Base-by-base conservation (phyloP, 2,113 vertebrate species). In the Grantiella picta region DNA sequence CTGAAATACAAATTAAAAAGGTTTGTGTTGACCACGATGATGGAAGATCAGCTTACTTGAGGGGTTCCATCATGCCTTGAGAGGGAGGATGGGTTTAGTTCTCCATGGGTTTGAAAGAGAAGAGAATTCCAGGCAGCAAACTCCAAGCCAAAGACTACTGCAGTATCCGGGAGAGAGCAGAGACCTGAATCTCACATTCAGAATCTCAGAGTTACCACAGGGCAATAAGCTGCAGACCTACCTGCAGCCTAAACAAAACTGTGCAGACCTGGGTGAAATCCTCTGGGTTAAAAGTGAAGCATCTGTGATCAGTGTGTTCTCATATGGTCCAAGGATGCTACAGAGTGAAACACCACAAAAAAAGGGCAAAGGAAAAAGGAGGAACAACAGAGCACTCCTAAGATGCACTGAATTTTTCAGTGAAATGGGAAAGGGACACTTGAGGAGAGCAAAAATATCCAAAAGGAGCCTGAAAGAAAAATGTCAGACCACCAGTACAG, bases 381-480 rank as follows among this genome's bases (percentile, higher is more conserved):
- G 29, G 1, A 65, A 7, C 5, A 35, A 13, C 2, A 1, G 6
- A 60, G 18, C 28, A 70, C 7, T 56, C 42, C 3, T 3, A 44
- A 53, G 15, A 70, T 53, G 13, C 1, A 5, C 20, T 38, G 4
- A 7, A 61, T 44, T 80, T 82, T 82, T 57, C 16, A 80, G 12
- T 1, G 0, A 86, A 90, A 69, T 23, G 40, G 22, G 59, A 60
- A 47, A 36, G 3, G 7, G 31, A 10, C 31, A 73, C 2, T 1
- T 20, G 17, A 54, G 25, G 66, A 56, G 11, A 40, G 24, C 13
- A 60, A 45, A 33, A 82, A 36, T 20, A 45, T 50, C 11, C 20
- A 44, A 70, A 75, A 75, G 16, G 3, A 88, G 29, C 28, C n/a
- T 53, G n/a, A 92, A 65, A 60, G 52, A 42, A 2, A 2, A 0